Base-by-base conservation (phyloP, 2,797 vertebrate species). In the Acanthis flammea region DNA sequence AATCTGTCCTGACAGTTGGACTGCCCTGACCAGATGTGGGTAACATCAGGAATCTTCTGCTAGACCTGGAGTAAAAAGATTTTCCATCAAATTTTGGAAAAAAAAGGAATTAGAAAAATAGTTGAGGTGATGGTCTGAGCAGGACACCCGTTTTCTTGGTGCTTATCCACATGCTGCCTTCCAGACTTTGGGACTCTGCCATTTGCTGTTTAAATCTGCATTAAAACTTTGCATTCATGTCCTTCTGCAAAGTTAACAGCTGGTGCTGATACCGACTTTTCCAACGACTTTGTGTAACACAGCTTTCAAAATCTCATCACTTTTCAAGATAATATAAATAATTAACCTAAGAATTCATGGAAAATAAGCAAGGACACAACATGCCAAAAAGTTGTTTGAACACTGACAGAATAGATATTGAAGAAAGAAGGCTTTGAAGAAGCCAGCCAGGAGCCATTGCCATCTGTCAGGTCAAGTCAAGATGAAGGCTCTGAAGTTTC, bases 241-340 rank as follows among this genome's bases (percentile, higher is more conserved):
- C 81, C 58, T 91, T 80, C 55, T n/a, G 10, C 9, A 70, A 57
- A 88, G 50, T 68, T 94, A 90, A 58, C 85, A 86, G 91, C 92
- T 95, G 91, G 54, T 92, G 91, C 91, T 94, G 90, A 93, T 76
- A 55, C 44, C 16, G 86, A 84, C 62, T 92, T 96, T 96, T 88
- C 53, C 84, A 73, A 17, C 31, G 81, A 93, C 94, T 96, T 95
- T 94, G 65, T 65, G 67, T 37, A 84, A 48, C 47, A 72, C 58
- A 92, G 68, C 57, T 88, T 95, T 92, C 66, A 78, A 81, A 92
- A 83, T 73, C 78, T 84, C 90, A 86, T 83, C 62, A 57, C 66
- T 91, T 90, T 95, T 91, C 88, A 86, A 90, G 92, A 86, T 83
- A 74, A 63, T 85, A 88, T 93, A 84, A 95, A 86, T 94, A 97